Evolutionary conservation across 2,888 invertebrate genomes (phyloP).

Genomic region (Platerodrilus igneus): DNA sequence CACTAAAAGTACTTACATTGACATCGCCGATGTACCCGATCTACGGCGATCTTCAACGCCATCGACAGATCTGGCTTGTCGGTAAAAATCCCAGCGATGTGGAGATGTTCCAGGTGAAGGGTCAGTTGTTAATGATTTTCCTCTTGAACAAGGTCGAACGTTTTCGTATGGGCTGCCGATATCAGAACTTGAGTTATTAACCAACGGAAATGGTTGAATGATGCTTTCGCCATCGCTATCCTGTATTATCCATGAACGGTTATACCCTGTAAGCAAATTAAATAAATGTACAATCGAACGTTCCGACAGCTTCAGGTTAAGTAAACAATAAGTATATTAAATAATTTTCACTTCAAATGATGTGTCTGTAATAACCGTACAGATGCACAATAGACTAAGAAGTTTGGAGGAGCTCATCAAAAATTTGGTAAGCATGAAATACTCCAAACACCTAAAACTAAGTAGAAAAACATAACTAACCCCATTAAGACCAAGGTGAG

Average conservation of each 20-base stretch:
- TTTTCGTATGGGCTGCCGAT: slow-evolving; percentile 63
- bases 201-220: slow-evolving; percentile 59
- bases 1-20: slow-evolving; percentile 50
- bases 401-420: too few relatives aligned
- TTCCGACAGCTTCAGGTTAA: neutral
- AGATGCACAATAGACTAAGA: too few relatives aligned
- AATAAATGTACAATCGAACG: neutral
- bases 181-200: slow-evolving; percentile 57
- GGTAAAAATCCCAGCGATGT: slow-evolving; percentile 52
- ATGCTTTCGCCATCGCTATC: slow-evolving; percentile 47
- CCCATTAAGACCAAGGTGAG: too few relatives aligned
- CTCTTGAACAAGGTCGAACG: slow-evolving; percentile 52
- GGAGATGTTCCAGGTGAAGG: slow-evolving; percentile 55
- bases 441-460: too few relatives aligned
- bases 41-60: slow-evolving; percentile 52
- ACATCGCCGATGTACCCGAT: slow-evolving; percentile 56
- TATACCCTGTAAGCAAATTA: slow-evolving; percentile 33
- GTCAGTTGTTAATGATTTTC: slow-evolving; percentile 48
- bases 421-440: too few relatives aligned
- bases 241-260: slow-evolving; percentile 33
- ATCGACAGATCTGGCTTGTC: slow-evolving; percentile 49
- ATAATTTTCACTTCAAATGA: too few relatives aligned
- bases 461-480: too few relatives aligned
- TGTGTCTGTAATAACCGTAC: too few relatives aligned
- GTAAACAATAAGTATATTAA: too few relatives aligned